These are phyloP conservation scores for Knipowitschia caucasica DNA, from an alignment of 2,797 vertebrate genomes.

Conservation along the genomic window DNA sequence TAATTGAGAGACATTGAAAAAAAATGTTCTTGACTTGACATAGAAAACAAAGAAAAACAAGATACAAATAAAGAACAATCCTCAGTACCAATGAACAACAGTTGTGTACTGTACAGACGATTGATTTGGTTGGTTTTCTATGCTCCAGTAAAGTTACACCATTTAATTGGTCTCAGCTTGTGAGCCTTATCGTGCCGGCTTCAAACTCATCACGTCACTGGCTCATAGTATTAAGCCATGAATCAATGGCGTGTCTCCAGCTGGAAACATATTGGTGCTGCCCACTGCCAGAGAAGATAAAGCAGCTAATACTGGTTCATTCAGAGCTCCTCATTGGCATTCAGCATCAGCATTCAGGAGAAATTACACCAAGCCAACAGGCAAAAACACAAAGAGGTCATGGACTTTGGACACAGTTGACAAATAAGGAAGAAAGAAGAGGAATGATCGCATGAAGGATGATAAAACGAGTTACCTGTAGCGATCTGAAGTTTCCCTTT, in stretches of 20 bases:
- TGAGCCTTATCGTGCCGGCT: slow-evolving; percentile 18
- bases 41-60: too few species aligned
- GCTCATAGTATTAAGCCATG: slow-evolving; percentile 30
- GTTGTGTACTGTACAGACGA: not conserved
- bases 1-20: too few species aligned
- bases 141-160: not conserved
- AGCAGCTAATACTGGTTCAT: slow-evolving; percentile 57
- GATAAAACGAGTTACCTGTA: slow-evolving; percentile 84
- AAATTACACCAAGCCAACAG: slow-evolving; percentile 47
- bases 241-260: slow-evolving; percentile 45
- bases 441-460: slow-evolving; percentile 38
- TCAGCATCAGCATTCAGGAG: slow-evolving; percentile 49
- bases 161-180: slow-evolving; percentile 23
- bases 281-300: slow-evolving; percentile 54
- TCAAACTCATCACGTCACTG: slow-evolving; percentile 20
- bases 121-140: not conserved
- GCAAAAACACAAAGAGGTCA: slow-evolving; percentile 39
- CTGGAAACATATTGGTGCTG: slow-evolving; percentile 51
- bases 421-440: slow-evolving; percentile 10
- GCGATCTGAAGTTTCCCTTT: slow-evolving; percentile 98
- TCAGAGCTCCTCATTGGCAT: slow-evolving; percentile 66
- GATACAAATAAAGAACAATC: too few species aligned
- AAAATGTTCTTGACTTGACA: too few species aligned
- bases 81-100: not conserved
- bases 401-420: slow-evolving; percentile 13